Evolutionary conservation across 2,113 vertebrate species (phyloP), one percentile per base, ranked within the genome.

Genomic region (Empidonax traillii): DNA sequence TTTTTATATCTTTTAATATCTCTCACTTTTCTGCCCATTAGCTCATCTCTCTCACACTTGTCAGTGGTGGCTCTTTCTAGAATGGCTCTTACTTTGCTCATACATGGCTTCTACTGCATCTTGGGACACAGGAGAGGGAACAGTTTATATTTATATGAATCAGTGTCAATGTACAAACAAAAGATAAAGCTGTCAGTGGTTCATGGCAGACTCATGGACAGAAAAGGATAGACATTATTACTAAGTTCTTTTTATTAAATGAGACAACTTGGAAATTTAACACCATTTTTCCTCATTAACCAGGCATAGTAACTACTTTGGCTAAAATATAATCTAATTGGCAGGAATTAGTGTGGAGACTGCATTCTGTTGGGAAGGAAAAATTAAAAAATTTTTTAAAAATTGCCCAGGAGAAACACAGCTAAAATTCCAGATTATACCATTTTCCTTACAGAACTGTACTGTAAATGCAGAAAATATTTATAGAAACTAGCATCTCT

Each of bases 401-500:
- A 33, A 43, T 12, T 81, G 23, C 52, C 18, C 19, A 41, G 14
- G 33, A 89, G 77, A 87, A 94, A 74, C n/a, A 53, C 9, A 33
- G 51, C 24, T 56, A 51, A 37, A 93, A 87, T 88, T 55, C 24
- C 62, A 85, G 67, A 77, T 77, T 73, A 80, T 30, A n/a, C 14
- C 67, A 23, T 15, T 82, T 85, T 95, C 47, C 47, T 71, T 31
- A 58, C 43, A 77, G 17, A 67, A 47, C 53, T 73, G 6, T 80
- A 47, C 41, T 69, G 8, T 83, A 44, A 37, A 56, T 73, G 43
- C 35, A 74, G 78, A 39, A 74, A 80, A 63, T 82, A 95, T 91
- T 91, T 96, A 86, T 79, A 95, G 92, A 86, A 77, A 63, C 46
- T 49, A 75, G n/a, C 37, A 86, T 94, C 30, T 87, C 51, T 75